Evolutionary conservation across 2,113 vertebrate species (phyloP).

Genomic region (Chloebia gouldiae): DNA sequence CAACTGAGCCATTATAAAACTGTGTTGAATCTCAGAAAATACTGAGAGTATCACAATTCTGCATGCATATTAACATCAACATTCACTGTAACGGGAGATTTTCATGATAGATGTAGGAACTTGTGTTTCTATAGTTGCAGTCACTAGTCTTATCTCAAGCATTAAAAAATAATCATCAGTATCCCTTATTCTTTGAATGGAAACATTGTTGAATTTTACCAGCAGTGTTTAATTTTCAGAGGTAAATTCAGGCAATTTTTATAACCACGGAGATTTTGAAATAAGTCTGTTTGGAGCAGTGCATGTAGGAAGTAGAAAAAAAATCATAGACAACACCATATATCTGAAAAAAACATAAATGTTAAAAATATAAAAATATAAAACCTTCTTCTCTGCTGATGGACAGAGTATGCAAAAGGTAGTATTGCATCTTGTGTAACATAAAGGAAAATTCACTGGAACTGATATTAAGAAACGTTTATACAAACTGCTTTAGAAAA

Average conservation of each 20-base stretch:
- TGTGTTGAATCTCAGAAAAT: background rate
- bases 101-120: background rate
- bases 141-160: background rate
- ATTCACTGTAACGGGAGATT: background rate
- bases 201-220: background rate
- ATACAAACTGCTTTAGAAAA: background rate
- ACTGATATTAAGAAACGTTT: background rate
- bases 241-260: background rate
- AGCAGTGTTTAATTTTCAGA: slow-evolving; percentile 42
- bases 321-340: slow-evolving; percentile 45
- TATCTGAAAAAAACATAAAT: slow-evolving; percentile 40
- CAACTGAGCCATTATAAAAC: background rate
- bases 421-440: background rate
- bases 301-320: background rate
- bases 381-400: background rate
- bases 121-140: background rate
- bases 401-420: background rate
- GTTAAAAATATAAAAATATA: background rate
- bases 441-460: background rate
- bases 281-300: background rate
- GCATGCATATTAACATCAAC: background rate
- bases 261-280: background rate
- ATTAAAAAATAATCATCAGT: slow-evolving; percentile 22
- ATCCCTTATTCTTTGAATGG: slow-evolving; percentile 31
- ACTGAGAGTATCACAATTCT: background rate